Percentiles rank a stretch among this genome's conserved stretches.
These are phyloP conservation scores for Cydia pomonella DNA, from an alignment of 1,140 invertebrate species.

Conservation along the genomic window DNA sequence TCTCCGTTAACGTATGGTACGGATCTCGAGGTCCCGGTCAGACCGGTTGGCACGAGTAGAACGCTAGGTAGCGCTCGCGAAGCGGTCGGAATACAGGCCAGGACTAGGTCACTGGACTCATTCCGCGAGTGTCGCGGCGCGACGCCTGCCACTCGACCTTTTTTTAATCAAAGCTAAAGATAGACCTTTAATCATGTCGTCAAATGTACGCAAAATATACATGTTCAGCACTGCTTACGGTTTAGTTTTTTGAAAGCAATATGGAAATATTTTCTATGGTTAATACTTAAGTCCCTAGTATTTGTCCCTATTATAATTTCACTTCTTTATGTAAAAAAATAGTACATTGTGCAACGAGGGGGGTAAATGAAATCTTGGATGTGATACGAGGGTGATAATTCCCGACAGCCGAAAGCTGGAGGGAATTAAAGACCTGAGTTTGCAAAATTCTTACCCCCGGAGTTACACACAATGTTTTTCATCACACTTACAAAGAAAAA, in stretches of 20 bases:
- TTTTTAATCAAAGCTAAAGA: slow-evolving; percentile 20
- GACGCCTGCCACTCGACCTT: slow-evolving; percentile 18
- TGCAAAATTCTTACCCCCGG: too few relatives aligned
- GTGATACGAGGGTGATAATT: too few relatives aligned
- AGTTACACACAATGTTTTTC: too few relatives aligned
- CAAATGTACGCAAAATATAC: background rate
- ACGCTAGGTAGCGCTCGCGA: background rate
- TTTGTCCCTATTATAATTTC: too few relatives aligned
- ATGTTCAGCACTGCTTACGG: background rate
- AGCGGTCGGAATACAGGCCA: background rate
- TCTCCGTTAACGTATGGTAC: background rate
- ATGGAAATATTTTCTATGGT: background rate
- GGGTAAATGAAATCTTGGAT: too few relatives aligned
- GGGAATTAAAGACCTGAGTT: too few relatives aligned
- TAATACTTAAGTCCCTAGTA: too few relatives aligned
- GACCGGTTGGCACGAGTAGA: background rate
- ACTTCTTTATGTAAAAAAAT: too few relatives aligned
- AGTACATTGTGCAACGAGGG: too few relatives aligned
- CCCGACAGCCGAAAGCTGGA: too few relatives aligned
- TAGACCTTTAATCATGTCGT: slow-evolving; percentile 8
- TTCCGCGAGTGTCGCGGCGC: slow-evolving; percentile 10
- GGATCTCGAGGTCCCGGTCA: background rate
- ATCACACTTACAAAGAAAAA: too few relatives aligned
- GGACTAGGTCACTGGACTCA: slow-evolving; percentile 16
- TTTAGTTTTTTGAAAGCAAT: background rate